A percentile compares a stretch with the other conserved stretches of the same genome.
Evolutionary conservation across 2,888 invertebrate genomes (phyloP).

Genomic region (Pimpla rufipes): DNA sequence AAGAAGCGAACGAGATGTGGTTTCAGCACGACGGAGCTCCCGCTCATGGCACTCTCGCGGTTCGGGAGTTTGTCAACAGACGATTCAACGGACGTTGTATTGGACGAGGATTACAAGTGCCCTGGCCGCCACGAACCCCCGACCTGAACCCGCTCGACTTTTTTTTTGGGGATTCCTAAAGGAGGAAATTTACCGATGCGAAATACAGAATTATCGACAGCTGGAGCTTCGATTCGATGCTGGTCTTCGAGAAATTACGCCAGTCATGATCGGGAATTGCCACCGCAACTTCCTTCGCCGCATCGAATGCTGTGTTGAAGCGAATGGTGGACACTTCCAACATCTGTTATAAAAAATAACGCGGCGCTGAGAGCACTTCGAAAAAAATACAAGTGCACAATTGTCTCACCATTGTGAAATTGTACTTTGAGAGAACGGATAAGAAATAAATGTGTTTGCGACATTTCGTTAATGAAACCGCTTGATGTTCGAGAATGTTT

Average conservation of each 20-base stretch:
- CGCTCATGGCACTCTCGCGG: not conserved
- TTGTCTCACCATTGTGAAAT: no score
- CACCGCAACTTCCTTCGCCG: not conserved
- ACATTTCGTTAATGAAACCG: no score
- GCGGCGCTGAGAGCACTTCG: no score
- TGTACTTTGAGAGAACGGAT: no score
- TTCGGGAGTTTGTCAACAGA: not conserved
- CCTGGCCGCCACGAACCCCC: constrained; percentile 13
- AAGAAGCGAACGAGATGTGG: not conserved
- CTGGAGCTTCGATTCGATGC: not conserved
- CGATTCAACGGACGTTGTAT: not conserved
- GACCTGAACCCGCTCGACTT: not conserved
- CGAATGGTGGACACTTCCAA: not conserved
- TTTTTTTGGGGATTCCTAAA: constrained; percentile 15
- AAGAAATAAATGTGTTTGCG: no score
- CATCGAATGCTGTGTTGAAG: not conserved
- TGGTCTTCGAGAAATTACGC: not conserved
- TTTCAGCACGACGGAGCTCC: not conserved
- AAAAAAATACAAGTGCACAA: no score
- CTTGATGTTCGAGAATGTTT: no score
- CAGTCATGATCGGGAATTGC: not conserved
- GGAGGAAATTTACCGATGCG: not conserved
- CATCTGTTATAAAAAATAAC: no score
- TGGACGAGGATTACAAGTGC: not conserved
- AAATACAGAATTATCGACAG: not conserved